Conservation (phyloP, 2,888 invertebrate species). For the Ochropacha duplaris region DNA sequence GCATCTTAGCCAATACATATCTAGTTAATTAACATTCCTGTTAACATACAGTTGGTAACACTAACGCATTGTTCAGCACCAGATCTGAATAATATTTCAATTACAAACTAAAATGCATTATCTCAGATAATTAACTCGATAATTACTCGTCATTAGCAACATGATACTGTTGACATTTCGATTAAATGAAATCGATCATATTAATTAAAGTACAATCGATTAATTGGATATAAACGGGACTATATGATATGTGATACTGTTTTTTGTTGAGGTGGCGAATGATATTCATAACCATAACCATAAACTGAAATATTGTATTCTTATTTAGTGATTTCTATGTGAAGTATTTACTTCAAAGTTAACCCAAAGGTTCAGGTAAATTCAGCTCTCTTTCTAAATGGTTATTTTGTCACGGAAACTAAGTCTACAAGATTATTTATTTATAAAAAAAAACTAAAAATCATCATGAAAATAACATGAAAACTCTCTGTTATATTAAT, state of each 20-base stretch:
- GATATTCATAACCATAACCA: neutral
- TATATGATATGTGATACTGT: constrained; percentile 15
- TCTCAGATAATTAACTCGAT: constrained; percentile 24
- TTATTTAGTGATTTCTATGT: neutral
- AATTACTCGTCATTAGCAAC: constrained; percentile 29
- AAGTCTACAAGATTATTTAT: too few species aligned
- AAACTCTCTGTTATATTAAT: too few species aligned
- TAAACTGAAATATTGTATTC: neutral
- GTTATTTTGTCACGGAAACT: too few species aligned
- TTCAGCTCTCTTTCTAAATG: too few species aligned
- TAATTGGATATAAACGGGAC: constrained; percentile 34
- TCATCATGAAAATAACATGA: too few species aligned
- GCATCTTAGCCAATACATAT: neutral
- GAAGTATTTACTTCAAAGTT: neutral
- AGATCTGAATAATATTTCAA: constrained; percentile 12
- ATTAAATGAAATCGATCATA: constrained; percentile 50
- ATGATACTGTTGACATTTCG: constrained; percentile 45
- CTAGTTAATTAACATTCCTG: neutral
- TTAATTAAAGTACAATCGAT: constrained; percentile 45
- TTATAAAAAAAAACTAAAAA: too few species aligned
- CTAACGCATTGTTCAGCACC: neutral
- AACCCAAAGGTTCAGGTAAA: neutral
- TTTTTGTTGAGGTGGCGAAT: constrained; percentile 9
- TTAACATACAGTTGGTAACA: neutral
- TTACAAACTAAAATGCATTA: constrained; percentile 15